Evolutionary conservation across 2,888 invertebrate genomes (phyloP), one percentile per base, ranked within the genome.

Genomic region (Acanthosoma haemorrhoidale): DNA sequence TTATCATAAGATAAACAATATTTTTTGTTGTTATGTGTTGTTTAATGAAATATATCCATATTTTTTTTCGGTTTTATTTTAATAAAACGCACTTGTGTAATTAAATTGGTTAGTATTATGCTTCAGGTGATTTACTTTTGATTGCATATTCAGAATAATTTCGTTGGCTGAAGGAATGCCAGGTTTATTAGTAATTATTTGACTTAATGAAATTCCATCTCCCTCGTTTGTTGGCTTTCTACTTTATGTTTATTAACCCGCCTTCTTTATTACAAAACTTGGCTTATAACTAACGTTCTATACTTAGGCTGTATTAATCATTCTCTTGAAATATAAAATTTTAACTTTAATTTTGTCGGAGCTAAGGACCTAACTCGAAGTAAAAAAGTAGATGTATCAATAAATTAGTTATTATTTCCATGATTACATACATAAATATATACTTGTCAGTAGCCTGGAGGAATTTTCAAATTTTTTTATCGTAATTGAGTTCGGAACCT

Each of bases 211-310:
- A 51, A 51, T 51, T 51, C 51, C 51, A 51, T 51, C 51, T 25
- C n/a, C 25, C 25, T 25, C 13, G 51, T 51, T 51, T 25, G 51
- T 25, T 51, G 51, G n/a, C 25, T 2, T 25, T 25, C 13, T 51
- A 25, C 25, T 51, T 51, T 51, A 51, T 51, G 51, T 51, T 51
- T 51, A 51, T 51, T 51, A 51, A 51, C 51, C 51, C 51, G 51
- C n/a, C 29, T 51, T 51, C 51, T 51, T 51, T 51, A 51, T 51
- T 51, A 51, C 51, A n/a, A 51, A 51, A 51, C 51, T 51, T 51
- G 21, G 25, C 25, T 51, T 51, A 51, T 51, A 51, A 51, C 51
- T 51, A 51, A 25, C 51, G 29, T 51, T n/a, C 6, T 25, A n/a
- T 25, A 5, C 5, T 29, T 51, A 25, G n/a, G 21, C 51, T 51